These are phyloP conservation scores for Oegoconia quadripuncta DNA, from an alignment of 2,888 invertebrate species.

Conservation along the genomic window DNA sequence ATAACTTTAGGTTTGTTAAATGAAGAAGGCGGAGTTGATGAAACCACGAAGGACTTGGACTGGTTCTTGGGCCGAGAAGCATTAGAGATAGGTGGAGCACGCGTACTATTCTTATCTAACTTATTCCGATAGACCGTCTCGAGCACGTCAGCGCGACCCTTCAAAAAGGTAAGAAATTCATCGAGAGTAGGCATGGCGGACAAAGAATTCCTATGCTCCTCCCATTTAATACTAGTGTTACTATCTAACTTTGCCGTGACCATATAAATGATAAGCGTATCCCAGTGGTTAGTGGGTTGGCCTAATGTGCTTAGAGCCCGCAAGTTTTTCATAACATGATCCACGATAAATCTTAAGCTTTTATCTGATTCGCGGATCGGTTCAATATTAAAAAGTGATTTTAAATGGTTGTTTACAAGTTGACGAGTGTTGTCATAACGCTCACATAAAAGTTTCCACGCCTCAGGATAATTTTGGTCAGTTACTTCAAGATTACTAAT, in stretches of 20 bases:
- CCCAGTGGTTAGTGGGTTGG: conserved; percentile 18
- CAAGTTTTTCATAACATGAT: conserved; percentile 26
- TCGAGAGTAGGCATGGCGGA: too few species aligned
- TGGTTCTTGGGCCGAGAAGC: too few species aligned
- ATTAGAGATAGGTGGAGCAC: too few species aligned
- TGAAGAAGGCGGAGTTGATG: too few species aligned
- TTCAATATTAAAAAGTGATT: conserved; percentile 22
- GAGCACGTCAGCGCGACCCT: too few species aligned
- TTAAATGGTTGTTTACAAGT: conserved; percentile 25
- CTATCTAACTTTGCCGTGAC: background rate
- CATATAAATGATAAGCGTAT: conserved; percentile 7
- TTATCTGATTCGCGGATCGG: conserved; percentile 20
- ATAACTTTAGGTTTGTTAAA: too few species aligned
- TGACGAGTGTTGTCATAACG: conserved; percentile 22
- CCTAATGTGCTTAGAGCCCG: conserved; percentile 18
- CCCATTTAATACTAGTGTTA: background rate
- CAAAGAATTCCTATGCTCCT: conserved; percentile 18
- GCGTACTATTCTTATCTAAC: too few species aligned
- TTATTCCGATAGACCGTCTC: too few species aligned
- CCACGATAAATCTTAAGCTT: conserved; percentile 20
- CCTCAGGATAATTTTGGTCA: conserved; percentile 19
- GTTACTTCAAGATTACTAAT: conserved; percentile 22
- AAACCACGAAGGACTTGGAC: too few species aligned
- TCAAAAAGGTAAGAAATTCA: too few species aligned
- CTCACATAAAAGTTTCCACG: conserved; percentile 25